A percentile compares a stretch with the other conserved stretches of the same genome.
These are phyloP conservation scores for Ceraclea dissimilis DNA, from an alignment of 2,888 invertebrate genomes.

Conservation along the genomic window DNA sequence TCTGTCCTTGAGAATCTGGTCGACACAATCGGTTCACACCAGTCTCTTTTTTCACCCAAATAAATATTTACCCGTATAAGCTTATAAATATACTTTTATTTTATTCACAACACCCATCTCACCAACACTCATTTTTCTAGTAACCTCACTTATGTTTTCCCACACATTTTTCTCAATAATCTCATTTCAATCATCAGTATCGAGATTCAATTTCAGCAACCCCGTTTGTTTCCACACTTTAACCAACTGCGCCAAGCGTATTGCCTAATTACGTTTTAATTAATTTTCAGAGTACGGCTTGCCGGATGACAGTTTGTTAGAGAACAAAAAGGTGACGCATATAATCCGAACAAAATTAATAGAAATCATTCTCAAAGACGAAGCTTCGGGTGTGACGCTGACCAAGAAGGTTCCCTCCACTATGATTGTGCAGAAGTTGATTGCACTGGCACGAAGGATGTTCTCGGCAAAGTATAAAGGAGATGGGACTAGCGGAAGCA, in stretches of 20 bases:
- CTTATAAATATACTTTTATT: too few species aligned
- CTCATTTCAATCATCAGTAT: too few species aligned
- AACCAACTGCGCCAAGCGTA: too few species aligned
- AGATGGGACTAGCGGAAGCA: neutral
- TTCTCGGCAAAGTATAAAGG: constrained; percentile 40
- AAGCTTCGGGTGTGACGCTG: constrained; percentile 48
- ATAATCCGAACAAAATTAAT: constrained; percentile 64
- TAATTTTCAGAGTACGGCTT: constrained; percentile 67
- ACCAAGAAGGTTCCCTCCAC: constrained; percentile 69
- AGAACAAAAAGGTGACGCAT: constrained; percentile 40
- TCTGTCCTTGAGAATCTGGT: too few species aligned
- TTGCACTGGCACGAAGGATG: constrained; percentile 69
- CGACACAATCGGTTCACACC: too few species aligned
- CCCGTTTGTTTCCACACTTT: too few species aligned
- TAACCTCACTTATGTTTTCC: constrained; percentile 6
- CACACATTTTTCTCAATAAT: constrained; percentile 10
- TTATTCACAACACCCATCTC: too few species aligned
- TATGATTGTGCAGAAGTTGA: constrained; percentile 76
- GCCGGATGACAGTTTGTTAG: constrained; percentile 67
- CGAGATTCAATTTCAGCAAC: too few species aligned
- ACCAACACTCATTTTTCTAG: too few species aligned
- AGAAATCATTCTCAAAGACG: constrained; percentile 45
- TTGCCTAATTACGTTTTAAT: neutral
- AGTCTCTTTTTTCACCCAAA: too few species aligned
- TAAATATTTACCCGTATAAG: too few species aligned